Evolutionary conservation across 2,113 vertebrate genomes (phyloP).

Genomic region (Paradisaea rubra): DNA sequence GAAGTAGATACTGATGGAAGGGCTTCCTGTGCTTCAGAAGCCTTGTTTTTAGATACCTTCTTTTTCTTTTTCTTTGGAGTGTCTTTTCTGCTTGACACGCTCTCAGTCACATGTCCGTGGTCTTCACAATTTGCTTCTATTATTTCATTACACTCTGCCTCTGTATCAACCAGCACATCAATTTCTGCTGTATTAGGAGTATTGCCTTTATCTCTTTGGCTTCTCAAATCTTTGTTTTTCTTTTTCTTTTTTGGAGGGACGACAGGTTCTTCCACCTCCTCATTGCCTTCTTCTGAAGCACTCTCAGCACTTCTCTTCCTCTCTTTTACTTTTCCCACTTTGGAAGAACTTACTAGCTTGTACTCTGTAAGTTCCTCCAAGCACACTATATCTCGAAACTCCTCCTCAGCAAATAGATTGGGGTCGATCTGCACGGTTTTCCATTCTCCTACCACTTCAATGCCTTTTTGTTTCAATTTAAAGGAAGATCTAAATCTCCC

Average conservation of each 20-base stretch:
- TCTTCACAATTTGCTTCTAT: background rate
- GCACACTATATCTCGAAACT: slow-evolving; percentile 83
- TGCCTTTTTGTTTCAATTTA: slow-evolving; percentile 70
- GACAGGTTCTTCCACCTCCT: background rate
- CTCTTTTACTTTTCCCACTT: slow-evolving; percentile 43
- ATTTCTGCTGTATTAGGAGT: background rate
- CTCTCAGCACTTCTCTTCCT: slow-evolving; percentile 74
- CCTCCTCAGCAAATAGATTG: slow-evolving; percentile 81
- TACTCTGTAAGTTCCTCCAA: slow-evolving; percentile 93
- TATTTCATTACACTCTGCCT: background rate
- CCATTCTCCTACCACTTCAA: slow-evolving; percentile 83
- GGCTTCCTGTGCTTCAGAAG: background rate
- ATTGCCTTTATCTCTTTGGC: background rate
- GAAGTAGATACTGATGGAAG: slow-evolving; percentile 7
- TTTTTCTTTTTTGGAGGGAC: slow-evolving; percentile 62
- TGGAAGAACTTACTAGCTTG: slow-evolving; percentile 71
- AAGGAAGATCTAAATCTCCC: slow-evolving; percentile 19
- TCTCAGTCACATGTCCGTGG: background rate
- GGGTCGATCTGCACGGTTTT: slow-evolving; percentile 83
- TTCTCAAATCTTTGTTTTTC: slow-evolving; percentile 20
- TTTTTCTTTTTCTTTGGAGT: slow-evolving; percentile 68
- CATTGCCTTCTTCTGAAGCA: background rate
- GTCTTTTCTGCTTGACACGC: background rate
- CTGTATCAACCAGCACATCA: background rate
- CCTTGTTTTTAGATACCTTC: slow-evolving; percentile 47